These are phyloP conservation scores for Rhizomys pruinosus DNA, from an alignment of 2,113 vertebrate genomes.

Conservation along the genomic window DNA sequence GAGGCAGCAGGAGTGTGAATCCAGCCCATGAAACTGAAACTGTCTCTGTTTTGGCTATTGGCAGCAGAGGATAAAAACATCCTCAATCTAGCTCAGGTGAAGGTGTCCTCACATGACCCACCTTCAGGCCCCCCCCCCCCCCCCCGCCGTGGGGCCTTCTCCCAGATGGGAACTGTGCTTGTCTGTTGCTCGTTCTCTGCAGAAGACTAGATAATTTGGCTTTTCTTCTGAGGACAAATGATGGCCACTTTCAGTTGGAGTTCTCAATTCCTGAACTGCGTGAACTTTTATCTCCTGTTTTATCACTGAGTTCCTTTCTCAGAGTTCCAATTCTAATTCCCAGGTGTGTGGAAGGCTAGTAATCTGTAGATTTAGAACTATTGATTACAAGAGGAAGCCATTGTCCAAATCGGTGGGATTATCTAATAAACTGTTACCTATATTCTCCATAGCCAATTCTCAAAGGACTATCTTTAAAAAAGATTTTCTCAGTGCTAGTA, in stretches of 20 bases:
- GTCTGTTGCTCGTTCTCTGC: background rate
- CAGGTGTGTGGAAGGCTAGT: background rate
- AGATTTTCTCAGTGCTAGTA: background rate
- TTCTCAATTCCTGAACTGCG: background rate
- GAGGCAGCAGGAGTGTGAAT: background rate
- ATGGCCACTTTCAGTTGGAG: slow-evolving; percentile 12
- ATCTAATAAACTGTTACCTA: slow-evolving; percentile 4
- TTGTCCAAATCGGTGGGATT: background rate
- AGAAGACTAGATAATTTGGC: background rate
- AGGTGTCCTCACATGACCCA: background rate
- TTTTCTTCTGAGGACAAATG: background rate
- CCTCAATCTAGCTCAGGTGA: background rate
- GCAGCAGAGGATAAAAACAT: background rate
- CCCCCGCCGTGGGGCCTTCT: background rate
- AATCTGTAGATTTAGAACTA: background rate
- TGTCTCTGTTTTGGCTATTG: background rate
- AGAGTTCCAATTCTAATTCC: slow-evolving; percentile 26
- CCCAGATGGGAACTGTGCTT: background rate
- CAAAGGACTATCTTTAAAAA: background rate
- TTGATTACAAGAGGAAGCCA: background rate
- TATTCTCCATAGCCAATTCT: background rate
- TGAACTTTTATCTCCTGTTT: background rate
- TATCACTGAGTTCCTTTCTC: slow-evolving; percentile 40
- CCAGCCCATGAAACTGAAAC: background rate
- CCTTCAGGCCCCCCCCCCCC: background rate